Conservation (phyloP, 2,113 vertebrate genomes). For the Siphamia tubifer region DNA sequence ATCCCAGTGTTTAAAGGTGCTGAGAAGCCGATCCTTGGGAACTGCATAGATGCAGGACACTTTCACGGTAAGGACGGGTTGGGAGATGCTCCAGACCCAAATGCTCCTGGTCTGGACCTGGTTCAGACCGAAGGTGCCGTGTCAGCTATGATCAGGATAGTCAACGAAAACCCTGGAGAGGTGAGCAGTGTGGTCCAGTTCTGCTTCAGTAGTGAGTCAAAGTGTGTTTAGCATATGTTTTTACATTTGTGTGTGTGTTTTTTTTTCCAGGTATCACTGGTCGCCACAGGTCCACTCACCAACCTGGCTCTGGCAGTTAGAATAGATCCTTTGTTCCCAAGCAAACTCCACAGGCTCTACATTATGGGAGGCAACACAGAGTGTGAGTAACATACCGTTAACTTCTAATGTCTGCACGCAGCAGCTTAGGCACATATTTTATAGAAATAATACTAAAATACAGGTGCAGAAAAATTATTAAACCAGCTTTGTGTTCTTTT, state of each 20-base stretch:
- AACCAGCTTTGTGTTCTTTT: too few species aligned
- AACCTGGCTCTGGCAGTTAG: constrained; percentile 84
- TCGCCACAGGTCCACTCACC: constrained; percentile 80
- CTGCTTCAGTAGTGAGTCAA: neutral
- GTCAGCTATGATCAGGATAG: constrained; percentile 75
- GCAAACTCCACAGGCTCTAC: constrained; percentile 78
- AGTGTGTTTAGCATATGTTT: neutral
- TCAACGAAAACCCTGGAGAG: constrained; percentile 75
- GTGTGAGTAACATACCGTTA: too few species aligned
- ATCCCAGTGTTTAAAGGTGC: constrained; percentile 80
- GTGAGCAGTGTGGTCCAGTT: constrained; percentile 35
- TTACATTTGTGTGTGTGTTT: neutral
- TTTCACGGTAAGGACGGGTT: constrained; percentile 81
- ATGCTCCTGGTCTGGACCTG: constrained; percentile 70
- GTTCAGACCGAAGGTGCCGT: constrained; percentile 75
- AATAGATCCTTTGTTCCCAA: constrained; percentile 79
- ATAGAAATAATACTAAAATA: too few species aligned
- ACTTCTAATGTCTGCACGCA: too few species aligned
- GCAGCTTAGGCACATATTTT: too few species aligned
- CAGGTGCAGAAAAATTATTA: too few species aligned
- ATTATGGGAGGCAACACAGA: constrained; percentile 87
- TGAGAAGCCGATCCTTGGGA: constrained; percentile 61
- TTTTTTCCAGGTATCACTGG: constrained; percentile 70
- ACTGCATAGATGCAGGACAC: constrained; percentile 5
- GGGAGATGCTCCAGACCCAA: constrained; percentile 76